A percentile compares a stretch with the other conserved stretches of the same genome.
Evolutionary conservation across 1,140 invertebrate genomes (phyloP).

Genomic region (Heliconius eleuchia): DNA sequence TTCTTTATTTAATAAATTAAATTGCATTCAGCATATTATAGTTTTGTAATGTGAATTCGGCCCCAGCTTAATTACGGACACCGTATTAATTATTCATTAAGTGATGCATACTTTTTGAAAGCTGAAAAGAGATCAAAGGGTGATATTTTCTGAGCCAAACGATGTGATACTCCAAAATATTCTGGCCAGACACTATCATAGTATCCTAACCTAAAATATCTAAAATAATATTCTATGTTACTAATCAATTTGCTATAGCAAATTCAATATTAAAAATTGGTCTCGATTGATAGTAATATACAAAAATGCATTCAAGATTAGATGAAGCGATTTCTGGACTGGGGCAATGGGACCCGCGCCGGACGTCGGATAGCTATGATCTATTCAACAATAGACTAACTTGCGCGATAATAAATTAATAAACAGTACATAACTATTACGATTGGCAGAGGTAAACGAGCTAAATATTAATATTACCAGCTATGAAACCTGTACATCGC

Average conservation of each 20-base stretch:
- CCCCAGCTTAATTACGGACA: slow-evolving; percentile 56
- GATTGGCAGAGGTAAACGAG: slow-evolving; percentile 82
- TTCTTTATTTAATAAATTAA: neutral
- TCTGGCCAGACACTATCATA: slow-evolving; percentile 80
- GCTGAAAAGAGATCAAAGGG: slow-evolving; percentile 81
- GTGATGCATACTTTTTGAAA: slow-evolving; percentile 69
- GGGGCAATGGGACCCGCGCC: slow-evolving; percentile 43
- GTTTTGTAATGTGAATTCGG: slow-evolving; percentile 12
- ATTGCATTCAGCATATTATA: neutral
- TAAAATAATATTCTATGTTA: slow-evolving; percentile 78
- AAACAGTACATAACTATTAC: slow-evolving; percentile 80
- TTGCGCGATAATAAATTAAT: slow-evolving; percentile 80
- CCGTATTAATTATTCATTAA: slow-evolving; percentile 57
- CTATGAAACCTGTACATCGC: slow-evolving; percentile 80
- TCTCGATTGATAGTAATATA: slow-evolving; percentile 75
- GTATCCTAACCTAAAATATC: slow-evolving; percentile 81
- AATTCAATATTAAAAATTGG: slow-evolving; percentile 79
- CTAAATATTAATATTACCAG: slow-evolving; percentile 81
- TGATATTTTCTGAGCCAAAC: slow-evolving; percentile 81
- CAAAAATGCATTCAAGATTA: slow-evolving; percentile 74
- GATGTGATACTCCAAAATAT: slow-evolving; percentile 81
- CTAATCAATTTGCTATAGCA: slow-evolving; percentile 76
- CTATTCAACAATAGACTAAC: slow-evolving; percentile 77
- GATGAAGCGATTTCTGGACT: slow-evolving; percentile 55
- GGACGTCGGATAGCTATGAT: slow-evolving; percentile 76